phyloP scores from a whole-genome alignment of 2,113 vertebrate species.

The Guaruba guarouba region DNA sequence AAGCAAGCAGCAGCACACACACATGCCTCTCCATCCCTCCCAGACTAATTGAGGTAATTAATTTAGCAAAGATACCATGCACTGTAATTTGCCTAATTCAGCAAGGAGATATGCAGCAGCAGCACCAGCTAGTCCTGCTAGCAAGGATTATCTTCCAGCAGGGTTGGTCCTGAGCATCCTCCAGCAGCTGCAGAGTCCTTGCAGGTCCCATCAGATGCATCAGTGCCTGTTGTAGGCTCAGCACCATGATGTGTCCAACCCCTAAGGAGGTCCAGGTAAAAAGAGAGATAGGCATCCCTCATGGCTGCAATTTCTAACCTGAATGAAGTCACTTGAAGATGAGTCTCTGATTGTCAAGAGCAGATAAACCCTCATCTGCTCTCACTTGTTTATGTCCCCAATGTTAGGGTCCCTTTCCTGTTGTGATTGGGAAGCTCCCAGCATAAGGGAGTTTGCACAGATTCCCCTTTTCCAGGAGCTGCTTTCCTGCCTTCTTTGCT shows the following conservation, averaged over 20 bases:
- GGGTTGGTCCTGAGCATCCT: not conserved
- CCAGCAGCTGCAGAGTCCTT: not conserved
- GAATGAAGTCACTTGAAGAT: not conserved
- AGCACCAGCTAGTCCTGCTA: not conserved
- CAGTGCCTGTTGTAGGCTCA: not conserved
- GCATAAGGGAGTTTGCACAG: not conserved
- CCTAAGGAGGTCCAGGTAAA: not conserved
- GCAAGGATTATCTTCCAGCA: not conserved
- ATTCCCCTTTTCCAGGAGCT: not conserved
- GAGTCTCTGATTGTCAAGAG: not conserved
- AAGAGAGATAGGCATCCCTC: not conserved
- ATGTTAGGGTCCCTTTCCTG: not conserved
- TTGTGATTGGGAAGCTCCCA: not conserved
- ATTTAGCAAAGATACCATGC: conserved; percentile 28
- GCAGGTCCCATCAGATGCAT: not conserved
- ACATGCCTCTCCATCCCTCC: not conserved
- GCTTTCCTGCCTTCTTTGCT: not conserved
- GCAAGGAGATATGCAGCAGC: not conserved
- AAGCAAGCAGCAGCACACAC: not conserved
- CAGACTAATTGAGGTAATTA: conserved; percentile 50
- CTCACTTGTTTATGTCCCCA: not conserved
- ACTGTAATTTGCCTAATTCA: conserved; percentile 30
- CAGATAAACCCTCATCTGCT: not conserved
- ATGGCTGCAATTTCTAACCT: not conserved
- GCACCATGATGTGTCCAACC: not conserved